These are phyloP conservation scores for Eucriotettix oculatus DNA, from an alignment of 2,888 invertebrate genomes.

Conservation along the genomic window DNA sequence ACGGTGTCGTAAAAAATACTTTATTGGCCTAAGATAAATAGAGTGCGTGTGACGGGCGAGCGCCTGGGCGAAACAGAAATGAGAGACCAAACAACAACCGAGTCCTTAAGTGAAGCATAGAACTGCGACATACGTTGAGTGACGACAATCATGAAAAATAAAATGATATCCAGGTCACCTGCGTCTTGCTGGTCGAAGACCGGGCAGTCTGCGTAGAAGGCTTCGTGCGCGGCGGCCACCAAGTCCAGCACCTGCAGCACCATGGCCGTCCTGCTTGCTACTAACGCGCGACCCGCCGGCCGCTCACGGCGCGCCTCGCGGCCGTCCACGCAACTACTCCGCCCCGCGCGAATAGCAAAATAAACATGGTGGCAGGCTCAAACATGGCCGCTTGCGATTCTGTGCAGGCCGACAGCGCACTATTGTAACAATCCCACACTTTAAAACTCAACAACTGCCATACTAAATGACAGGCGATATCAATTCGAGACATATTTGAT, in stretches of 20 bases:
- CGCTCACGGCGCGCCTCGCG: neutral
- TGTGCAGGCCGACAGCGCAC: neutral
- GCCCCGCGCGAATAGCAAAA: neutral
- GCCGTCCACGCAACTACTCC: neutral
- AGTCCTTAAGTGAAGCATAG: no score
- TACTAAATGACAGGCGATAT: neutral
- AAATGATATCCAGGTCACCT: neutral
- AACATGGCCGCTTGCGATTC: neutral
- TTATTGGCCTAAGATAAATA: no score
- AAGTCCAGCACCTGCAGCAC: neutral
- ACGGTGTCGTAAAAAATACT: no score
- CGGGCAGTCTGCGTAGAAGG: neutral
- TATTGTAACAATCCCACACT: neutral
- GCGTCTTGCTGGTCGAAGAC: neutral
- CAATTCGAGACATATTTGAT: no score
- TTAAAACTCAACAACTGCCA: neutral
- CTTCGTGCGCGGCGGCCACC: neutral
- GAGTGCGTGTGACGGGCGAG: no score
- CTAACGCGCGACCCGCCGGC: neutral
- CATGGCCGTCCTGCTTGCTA: neutral
- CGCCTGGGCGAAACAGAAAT: no score
- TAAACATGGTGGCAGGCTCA: neutral
- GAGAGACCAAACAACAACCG: no score
- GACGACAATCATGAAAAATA: no score
- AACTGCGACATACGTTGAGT: no score